Conservation (phyloP, 2,113 vertebrate genomes). For the Colistium nudipinnis region DNA sequence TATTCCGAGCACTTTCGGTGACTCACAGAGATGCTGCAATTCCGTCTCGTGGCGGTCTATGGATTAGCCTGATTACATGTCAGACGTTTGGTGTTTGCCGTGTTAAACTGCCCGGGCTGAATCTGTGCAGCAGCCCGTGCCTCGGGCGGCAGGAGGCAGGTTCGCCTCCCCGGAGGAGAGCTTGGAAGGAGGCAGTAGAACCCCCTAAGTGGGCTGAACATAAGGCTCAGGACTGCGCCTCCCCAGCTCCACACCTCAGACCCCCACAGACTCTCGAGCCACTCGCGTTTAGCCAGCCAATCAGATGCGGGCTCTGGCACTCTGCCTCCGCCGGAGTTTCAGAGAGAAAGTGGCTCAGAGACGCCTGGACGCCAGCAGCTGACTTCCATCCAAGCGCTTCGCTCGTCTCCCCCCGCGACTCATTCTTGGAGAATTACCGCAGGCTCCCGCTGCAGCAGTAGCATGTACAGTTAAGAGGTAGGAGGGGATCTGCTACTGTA, state of each 20-base stretch:
- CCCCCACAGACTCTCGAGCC: slow-evolving; percentile 36
- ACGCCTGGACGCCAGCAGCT: slow-evolving; percentile 50
- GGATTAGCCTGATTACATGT: slow-evolving; percentile 42
- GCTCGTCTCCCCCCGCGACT: slow-evolving; percentile 32
- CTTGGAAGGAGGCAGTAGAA: slow-evolving; percentile 64
- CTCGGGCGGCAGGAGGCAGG: slow-evolving; percentile 60
- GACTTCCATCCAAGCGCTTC: slow-evolving; percentile 33
- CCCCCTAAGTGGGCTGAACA: slow-evolving; percentile 59
- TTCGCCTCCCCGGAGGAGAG: slow-evolving; percentile 73
- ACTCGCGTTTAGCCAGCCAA: slow-evolving; percentile 53
- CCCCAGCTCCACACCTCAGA: slow-evolving; percentile 48
- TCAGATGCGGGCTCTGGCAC: slow-evolving; percentile 53
- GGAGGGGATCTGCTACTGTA: slow-evolving; percentile 34
- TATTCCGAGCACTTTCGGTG: slow-evolving; percentile 20
- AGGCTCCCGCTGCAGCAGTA: slow-evolving; percentile 42
- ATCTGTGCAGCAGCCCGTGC: slow-evolving; percentile 55
- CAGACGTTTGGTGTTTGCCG: slow-evolving; percentile 37
- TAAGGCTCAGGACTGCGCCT: slow-evolving; percentile 52
- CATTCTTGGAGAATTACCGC: slow-evolving; percentile 44
- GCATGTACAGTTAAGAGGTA: slow-evolving; percentile 38
- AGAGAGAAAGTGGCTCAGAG: slow-evolving; percentile 38
- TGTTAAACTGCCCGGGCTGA: slow-evolving; percentile 40
- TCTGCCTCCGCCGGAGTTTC: slow-evolving; percentile 42
- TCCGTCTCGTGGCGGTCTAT: slow-evolving; percentile 27
- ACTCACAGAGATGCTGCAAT: slow-evolving; percentile 31